Conservation (phyloP, 2,797 vertebrate genomes). For the Cirrhinus mrigala region DNA sequence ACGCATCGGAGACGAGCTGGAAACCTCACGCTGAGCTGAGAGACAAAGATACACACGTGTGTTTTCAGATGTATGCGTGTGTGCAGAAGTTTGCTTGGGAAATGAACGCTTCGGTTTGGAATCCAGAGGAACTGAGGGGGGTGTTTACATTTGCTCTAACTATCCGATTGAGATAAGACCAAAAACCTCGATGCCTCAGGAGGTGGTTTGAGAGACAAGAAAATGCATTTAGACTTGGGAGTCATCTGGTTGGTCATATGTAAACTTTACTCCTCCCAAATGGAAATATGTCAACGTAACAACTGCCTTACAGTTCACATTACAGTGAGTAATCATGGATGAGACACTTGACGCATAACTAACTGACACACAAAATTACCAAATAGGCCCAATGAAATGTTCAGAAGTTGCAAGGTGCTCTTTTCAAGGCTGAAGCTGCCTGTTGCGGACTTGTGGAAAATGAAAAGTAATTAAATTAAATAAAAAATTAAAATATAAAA, state of each 20-base stretch:
- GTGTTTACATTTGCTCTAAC: not conserved
- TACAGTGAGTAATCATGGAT: not conserved
- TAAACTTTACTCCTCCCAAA: constrained; percentile 3
- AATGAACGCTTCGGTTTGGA: not conserved
- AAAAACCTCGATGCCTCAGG: not conserved
- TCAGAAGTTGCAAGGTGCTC: not conserved
- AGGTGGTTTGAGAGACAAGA: not conserved
- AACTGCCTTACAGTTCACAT: not conserved
- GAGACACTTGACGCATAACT: not conserved
- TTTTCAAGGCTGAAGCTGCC: not conserved
- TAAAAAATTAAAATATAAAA: not conserved
- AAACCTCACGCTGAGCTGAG: constrained; percentile 73
- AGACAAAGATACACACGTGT: constrained; percentile 55
- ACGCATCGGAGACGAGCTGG: constrained; percentile 64
- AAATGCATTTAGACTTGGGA: not conserved
- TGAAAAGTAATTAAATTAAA: not conserved
- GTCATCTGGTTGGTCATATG: not conserved
- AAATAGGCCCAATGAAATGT: not conserved
- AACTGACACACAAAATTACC: not conserved
- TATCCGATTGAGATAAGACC: not conserved
- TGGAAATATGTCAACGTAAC: not conserved
- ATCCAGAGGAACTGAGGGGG: not conserved
- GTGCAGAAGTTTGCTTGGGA: constrained; percentile 20
- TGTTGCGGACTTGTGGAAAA: not conserved
- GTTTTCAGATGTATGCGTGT: not conserved